phyloP scores from a whole-genome alignment of 2,888 invertebrate species.

The Eumerus sabulonum region DNA sequence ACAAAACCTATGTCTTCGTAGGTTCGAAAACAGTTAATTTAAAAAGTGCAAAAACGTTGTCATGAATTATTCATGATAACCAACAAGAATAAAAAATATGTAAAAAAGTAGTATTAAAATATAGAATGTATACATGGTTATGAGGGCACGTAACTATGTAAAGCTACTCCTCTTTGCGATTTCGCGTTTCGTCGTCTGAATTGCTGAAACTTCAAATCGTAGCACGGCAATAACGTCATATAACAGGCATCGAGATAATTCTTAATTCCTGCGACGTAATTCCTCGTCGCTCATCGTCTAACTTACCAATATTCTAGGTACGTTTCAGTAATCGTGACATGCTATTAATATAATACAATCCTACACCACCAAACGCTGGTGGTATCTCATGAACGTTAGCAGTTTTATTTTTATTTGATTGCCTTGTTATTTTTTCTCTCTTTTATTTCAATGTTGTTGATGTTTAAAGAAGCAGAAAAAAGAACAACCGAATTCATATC shows the following conservation, averaged over 20 bases:
- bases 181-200: conserved; percentile 21
- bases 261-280: conserved; percentile 59
- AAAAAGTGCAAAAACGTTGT: conserved; percentile 42
- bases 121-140: too few species aligned
- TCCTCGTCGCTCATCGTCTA: conserved; percentile 28
- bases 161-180: conserved; percentile 10
- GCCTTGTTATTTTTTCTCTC: conserved; percentile 23
- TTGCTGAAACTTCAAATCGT: conserved; percentile 34
- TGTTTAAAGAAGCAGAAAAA: conserved; percentile 8
- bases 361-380: conserved; percentile 14
- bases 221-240: conserved; percentile 52
- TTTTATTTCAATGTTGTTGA: conserved; percentile 19
- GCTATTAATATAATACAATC: conserved; percentile 51
- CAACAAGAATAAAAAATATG: conserved; percentile 37
- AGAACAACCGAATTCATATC: conserved; percentile 18
- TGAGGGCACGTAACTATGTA: too few species aligned
- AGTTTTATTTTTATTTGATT: conserved; percentile 29
- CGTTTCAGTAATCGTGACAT: conserved; percentile 59
- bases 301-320: conserved; percentile 23
- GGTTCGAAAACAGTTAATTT: conserved; percentile 59
- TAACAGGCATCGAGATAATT: conserved; percentile 27
- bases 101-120: conserved; percentile 33
- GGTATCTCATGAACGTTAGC: background rate
- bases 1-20: conserved; percentile 21
- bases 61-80: conserved; percentile 61